phyloP scores from a whole-genome alignment of 2,888 invertebrate genomes.

The Ochropleura leucogaster region DNA sequence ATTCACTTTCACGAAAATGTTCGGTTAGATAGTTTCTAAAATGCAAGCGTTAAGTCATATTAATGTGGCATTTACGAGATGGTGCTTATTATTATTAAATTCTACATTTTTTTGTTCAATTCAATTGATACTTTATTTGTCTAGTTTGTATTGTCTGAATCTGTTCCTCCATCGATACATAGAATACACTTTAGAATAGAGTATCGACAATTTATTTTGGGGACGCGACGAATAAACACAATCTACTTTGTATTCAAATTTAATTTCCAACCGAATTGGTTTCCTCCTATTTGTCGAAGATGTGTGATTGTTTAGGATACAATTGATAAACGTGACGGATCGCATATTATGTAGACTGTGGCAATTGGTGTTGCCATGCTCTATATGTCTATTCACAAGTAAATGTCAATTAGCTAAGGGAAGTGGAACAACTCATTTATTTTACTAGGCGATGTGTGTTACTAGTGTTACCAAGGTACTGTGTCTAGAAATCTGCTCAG shows the following conservation, averaged over 20 bases:
- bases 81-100: conserved; percentile 5
- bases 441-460: conserved; percentile 47
- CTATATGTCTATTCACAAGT: conserved; percentile 35
- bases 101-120: conserved; percentile 12
- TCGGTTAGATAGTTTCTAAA: conserved; percentile 56
- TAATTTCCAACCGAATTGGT: conserved; percentile 42
- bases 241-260: conserved; percentile 51
- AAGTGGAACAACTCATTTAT: conserved; percentile 49
- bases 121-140: background rate
- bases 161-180: background rate
- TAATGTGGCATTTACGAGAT: conserved; percentile 29
- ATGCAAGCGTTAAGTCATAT: conserved; percentile 50
- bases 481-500: conserved; percentile 57
- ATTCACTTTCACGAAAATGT: conserved; percentile 64
- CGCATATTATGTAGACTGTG: conserved; percentile 34
- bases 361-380: conserved; percentile 16
- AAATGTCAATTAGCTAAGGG: conserved; percentile 52
- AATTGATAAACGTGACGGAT: conserved; percentile 57
- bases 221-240: conserved; percentile 14
- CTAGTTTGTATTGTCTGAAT: conserved; percentile 6
- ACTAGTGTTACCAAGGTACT: conserved; percentile 45
- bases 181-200: conserved; percentile 16
- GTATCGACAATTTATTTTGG: conserved; percentile 34
- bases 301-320: conserved; percentile 46
- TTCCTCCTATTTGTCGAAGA: conserved; percentile 33